Percentiles rank a stretch among this genome's conserved stretches.
Evolutionary conservation across 2,888 invertebrate species (phyloP).

Genomic region (Harmothoe impar): DNA sequence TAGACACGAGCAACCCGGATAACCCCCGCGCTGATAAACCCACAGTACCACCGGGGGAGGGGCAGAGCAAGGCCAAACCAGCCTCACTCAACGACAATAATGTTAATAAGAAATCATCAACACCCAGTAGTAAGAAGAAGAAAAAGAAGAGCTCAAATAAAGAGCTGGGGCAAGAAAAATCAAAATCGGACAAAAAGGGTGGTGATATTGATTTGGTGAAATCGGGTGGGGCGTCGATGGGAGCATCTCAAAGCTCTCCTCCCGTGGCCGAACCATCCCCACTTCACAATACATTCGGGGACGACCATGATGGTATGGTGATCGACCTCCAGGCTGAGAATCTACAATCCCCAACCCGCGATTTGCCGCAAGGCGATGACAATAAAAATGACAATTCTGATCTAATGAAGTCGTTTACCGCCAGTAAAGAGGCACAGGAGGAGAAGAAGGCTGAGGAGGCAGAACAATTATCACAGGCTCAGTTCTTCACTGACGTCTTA

Average conservation of each 20-base stretch:
- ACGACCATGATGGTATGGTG: slow-evolving; percentile 53
- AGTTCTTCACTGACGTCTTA: slow-evolving; percentile 40
- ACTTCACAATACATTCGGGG: not conserved
- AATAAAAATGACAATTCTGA: slow-evolving; percentile 1
- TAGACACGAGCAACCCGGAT: slow-evolving; percentile 78
- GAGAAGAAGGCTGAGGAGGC: not conserved
- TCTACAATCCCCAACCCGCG: not conserved
- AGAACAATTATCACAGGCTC: not conserved
- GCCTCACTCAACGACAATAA: slow-evolving; percentile 13
- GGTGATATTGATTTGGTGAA: not conserved
- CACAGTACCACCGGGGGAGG: not conserved
- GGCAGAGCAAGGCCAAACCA: not conserved
- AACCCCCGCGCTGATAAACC: slow-evolving; percentile 69
- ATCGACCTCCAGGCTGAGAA: slow-evolving; percentile 26
- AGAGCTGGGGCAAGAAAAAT: not conserved
- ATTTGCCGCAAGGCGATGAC: not conserved
- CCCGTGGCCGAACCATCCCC: not conserved
- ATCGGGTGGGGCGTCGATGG: not conserved
- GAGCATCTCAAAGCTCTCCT: not conserved
- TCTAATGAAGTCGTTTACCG: not conserved
- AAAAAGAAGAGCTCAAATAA: slow-evolving; percentile 50
- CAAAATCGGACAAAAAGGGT: not conserved
- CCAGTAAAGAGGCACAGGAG: not conserved
- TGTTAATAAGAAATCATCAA: slow-evolving; percentile 27
- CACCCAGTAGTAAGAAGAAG: slow-evolving; percentile 6